These are phyloP conservation scores for Podocnemis expansa DNA, from an alignment of 2,113 vertebrate species.

Conservation along the genomic window DNA sequence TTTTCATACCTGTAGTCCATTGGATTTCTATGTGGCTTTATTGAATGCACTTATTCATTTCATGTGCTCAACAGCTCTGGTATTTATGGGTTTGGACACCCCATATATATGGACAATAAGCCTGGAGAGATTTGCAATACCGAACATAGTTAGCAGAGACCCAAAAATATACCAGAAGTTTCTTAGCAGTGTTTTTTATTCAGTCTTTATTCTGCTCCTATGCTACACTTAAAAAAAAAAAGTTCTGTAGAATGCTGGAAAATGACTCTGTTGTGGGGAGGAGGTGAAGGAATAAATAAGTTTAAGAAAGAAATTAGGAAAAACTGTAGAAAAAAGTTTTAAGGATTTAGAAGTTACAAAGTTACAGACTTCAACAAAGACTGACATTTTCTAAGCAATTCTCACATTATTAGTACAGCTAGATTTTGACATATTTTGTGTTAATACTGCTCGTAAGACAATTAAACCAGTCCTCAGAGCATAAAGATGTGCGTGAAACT, in stretches of 20 bases:
- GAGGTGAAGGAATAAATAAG: no score
- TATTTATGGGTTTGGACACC: not conserved
- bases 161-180: not conserved
- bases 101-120: not conserved
- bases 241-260: not conserved
- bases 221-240: not conserved
- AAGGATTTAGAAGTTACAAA: not conserved
- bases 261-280: not conserved
- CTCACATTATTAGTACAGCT: not conserved
- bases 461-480: not conserved
- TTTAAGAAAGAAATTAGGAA: no score
- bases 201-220: not conserved
- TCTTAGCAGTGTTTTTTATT: not conserved
- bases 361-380: no score
- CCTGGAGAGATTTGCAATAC: not conserved
- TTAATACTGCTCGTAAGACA: not conserved
- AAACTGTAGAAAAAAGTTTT: not conserved
- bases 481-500: not conserved
- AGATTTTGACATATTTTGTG: not conserved
- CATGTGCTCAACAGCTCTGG: not conserved
- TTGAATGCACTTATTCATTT: not conserved
- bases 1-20: not conserved
- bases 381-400: not conserved
- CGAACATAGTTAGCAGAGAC: not conserved
- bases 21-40: not conserved